Evolutionary conservation across 2,113 vertebrate species (phyloP).

Genomic region (Ondatra zibethicus): DNA sequence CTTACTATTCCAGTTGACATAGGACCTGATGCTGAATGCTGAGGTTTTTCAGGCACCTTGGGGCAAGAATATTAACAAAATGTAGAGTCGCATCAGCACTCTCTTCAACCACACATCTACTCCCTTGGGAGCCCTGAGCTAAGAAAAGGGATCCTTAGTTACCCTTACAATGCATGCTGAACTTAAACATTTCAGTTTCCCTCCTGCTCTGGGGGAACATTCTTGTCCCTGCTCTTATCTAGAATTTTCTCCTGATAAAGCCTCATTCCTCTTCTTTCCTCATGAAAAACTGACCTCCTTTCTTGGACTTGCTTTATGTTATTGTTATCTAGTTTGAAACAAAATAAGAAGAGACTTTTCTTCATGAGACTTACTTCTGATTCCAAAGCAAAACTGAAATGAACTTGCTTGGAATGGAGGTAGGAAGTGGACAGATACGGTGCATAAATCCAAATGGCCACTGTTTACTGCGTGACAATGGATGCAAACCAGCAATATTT

Average conservation of each 20-base stretch:
- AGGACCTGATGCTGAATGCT: background rate
- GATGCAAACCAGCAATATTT: constrained; percentile 35
- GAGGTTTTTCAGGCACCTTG: background rate
- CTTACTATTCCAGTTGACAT: background rate
- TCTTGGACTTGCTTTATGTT: background rate
- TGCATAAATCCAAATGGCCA: background rate
- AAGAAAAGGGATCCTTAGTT: background rate
- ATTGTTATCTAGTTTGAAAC: background rate
- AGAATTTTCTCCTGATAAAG: background rate
- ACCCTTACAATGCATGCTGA: background rate
- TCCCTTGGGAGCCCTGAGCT: background rate
- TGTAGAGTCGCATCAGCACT: background rate
- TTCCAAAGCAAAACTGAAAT: background rate
- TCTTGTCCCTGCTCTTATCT: background rate
- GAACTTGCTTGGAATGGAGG: background rate
- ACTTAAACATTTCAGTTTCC: background rate
- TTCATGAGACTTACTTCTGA: background rate
- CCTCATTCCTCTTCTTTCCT: background rate
- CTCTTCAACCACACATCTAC: too few species aligned
- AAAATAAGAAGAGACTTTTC: background rate
- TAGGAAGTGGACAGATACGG: background rate
- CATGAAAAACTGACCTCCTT: background rate
- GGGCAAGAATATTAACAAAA: background rate
- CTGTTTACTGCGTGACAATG: background rate
- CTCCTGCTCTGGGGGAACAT: background rate